Base-by-base conservation (phyloP, 1,140 invertebrate species). In the Diprion similis region DNA sequence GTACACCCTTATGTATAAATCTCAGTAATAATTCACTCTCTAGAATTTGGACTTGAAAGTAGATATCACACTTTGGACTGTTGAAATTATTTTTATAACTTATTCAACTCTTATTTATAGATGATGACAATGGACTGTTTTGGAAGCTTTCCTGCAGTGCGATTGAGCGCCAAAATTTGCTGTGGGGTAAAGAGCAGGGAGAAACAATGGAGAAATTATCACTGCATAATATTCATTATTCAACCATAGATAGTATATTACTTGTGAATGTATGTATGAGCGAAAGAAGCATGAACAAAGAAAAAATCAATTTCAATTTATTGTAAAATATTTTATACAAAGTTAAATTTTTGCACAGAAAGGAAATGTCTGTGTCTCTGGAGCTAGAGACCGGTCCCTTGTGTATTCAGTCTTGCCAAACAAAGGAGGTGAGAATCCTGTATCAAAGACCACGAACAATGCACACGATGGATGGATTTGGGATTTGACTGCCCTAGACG, bases 381-480 rank as follows among this genome's bases (percentile, higher is more conserved):
- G 85, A 17, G 85, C 83, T 10, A 81, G 86, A 72, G 85, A 88
- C 74, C 79, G 85, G 18, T 79, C 80, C 37, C 66, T 88, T 15
- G 79, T 83, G 15, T 78, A 80, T 9, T 84, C 82, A 80, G 76
- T 73, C 10, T 76, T 87, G 11, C 70, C 77, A 17, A 19, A 73
- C 0, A 68, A 78, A 1, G 79, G 80, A 47, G 59, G 73, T 45
- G 72, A 79, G 18, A 66, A 18, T 24, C 70, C 65, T 11, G 74
- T 70, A 46, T 70, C 70, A 8, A 73, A 70, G 8, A 70, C 71
- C 11, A 76, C 78, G 24, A 67, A 71, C 11, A 75, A 75, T 66
- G 85, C 85, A 10, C 87, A 88, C 69, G 73, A 81, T 10, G 87
- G 87, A 73, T 88, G 87, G 87, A 86, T 88, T 71, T 87, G 86